These are phyloP conservation scores for Phoenicopterus ruber DNA, from an alignment of 2,113 vertebrate genomes.

Conservation along the genomic window DNA sequence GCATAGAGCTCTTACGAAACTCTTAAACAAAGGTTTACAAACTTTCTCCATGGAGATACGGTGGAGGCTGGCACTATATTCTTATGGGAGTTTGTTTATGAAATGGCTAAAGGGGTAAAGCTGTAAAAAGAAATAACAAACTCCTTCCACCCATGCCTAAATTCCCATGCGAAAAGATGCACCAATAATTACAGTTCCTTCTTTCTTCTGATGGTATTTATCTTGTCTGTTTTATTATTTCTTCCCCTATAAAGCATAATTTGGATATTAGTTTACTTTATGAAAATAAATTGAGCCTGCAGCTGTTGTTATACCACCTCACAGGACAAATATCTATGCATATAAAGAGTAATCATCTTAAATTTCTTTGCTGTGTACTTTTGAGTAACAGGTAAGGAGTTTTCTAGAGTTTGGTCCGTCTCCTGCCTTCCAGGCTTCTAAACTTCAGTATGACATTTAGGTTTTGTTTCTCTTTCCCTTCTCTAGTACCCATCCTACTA, in stretches of 20 bases:
- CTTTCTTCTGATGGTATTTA: background rate
- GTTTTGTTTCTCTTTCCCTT: background rate
- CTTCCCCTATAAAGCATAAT: background rate
- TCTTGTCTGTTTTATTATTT: background rate
- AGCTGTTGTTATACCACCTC: background rate
- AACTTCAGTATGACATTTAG: constrained; percentile 1
- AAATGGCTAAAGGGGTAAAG: background rate
- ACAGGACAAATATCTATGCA: background rate
- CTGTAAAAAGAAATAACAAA: background rate
- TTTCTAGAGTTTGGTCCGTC: background rate
- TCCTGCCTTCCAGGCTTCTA: background rate
- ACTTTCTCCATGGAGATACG: background rate
- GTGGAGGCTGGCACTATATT: background rate
- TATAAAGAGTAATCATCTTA: background rate
- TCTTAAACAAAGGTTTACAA: background rate
- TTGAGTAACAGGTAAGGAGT: background rate
- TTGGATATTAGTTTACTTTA: background rate
- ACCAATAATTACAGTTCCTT: background rate
- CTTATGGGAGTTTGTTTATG: background rate
- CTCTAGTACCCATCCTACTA: background rate
- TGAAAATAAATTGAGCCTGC: background rate
- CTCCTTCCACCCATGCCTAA: background rate
- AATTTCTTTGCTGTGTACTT: background rate
- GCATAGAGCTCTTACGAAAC: background rate
- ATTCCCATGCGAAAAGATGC: background rate